Conservation (phyloP, 2,888 invertebrate genomes). For the Hylaea fasciaria region DNA sequence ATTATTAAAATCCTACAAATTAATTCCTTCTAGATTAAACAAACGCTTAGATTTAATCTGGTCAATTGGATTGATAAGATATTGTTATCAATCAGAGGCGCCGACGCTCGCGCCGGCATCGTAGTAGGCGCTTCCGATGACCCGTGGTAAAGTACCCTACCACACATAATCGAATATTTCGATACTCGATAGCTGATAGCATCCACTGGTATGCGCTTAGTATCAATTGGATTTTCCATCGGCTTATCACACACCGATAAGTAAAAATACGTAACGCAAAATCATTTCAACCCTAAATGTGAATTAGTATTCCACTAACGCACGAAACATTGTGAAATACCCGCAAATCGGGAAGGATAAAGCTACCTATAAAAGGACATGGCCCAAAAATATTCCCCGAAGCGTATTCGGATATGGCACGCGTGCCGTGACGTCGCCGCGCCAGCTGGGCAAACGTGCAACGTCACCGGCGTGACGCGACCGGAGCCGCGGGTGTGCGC, state of each 20-base stretch:
- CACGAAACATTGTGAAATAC: conserved; percentile 19
- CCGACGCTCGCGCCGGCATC: conserved; percentile 4
- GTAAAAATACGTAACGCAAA: conserved; percentile 1
- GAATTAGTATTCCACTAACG: neutral
- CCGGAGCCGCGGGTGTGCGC: conserved; percentile 48
- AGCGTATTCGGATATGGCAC: conserved; percentile 20
- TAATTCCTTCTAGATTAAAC: conserved; percentile 21
- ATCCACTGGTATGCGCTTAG: conserved; percentile 26
- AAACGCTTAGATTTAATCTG: conserved; percentile 15
- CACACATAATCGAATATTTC: conserved; percentile 17
- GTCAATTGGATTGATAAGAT: conserved; percentile 18
- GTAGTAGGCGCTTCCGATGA: neutral
- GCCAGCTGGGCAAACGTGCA: conserved; percentile 56
- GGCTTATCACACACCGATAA: neutral
- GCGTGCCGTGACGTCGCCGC: conserved; percentile 53
- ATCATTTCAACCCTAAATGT: neutral
- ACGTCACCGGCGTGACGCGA: conserved; percentile 53
- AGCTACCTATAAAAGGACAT: conserved; percentile 20
- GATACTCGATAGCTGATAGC: conserved; percentile 8
- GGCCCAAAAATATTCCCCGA: conserved; percentile 44
- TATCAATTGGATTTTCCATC: conserved; percentile 21
- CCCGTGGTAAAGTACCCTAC: conserved; percentile 1
- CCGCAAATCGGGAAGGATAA: conserved; percentile 5
- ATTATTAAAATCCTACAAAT: neutral
- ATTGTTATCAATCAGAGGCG: conserved; percentile 29